phyloP scores from a whole-genome alignment of 2,113 vertebrate species.

The Notechis scutatus region DNA sequence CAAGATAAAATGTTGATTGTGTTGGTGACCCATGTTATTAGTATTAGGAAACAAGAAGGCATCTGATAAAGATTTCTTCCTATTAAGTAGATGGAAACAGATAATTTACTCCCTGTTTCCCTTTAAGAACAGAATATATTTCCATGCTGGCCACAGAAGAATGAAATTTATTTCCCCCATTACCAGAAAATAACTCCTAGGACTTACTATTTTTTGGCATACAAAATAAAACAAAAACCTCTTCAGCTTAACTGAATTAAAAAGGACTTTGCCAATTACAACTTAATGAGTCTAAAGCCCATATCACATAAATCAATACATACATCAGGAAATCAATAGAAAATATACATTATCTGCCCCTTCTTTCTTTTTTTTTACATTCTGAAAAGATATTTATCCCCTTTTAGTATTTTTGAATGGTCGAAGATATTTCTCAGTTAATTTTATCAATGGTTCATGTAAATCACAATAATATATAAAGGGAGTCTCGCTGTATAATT shows the following conservation, averaged over 20 bases:
- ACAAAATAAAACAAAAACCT: background rate
- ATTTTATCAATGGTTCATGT: background rate
- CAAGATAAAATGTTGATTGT: too few relatives aligned
- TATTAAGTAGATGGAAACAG: background rate
- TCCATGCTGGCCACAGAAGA: background rate
- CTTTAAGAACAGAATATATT: background rate
- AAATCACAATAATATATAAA: background rate
- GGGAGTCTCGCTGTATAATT: background rate
- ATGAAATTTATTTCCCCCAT: background rate
- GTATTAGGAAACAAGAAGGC: background rate
- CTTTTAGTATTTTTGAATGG: background rate
- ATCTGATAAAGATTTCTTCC: background rate
- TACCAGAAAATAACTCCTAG: background rate
- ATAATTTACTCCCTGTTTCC: background rate
- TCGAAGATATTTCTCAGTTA: background rate
- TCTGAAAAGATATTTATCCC: background rate
- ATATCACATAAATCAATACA: background rate
- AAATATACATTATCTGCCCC: background rate
- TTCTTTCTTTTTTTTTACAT: background rate
- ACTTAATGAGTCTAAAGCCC: conserved; percentile 1
- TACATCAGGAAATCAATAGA: accelerated
- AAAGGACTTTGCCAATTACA: accelerated
- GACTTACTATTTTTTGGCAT: background rate
- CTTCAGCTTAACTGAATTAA: background rate
- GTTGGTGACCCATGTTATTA: too few relatives aligned